These are phyloP conservation scores for Epinephelus lanceolatus DNA, from an alignment of 2,113 vertebrate genomes.

Conservation along the genomic window DNA sequence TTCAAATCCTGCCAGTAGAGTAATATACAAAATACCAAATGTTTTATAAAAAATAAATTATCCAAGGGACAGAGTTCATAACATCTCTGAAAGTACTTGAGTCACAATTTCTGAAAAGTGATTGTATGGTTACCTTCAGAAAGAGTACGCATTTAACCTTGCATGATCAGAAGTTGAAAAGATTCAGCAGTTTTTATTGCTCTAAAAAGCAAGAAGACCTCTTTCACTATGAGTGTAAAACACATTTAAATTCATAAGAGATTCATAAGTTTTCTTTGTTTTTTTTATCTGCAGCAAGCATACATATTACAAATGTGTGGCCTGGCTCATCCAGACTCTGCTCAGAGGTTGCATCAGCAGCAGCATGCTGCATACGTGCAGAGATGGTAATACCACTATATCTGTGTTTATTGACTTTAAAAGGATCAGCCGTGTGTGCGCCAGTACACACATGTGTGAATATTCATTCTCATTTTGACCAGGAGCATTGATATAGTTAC, in stretches of 20 bases:
- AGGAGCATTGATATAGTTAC: conserved; percentile 78
- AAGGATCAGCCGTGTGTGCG: conserved; percentile 49
- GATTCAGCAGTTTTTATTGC: conserved; percentile 14
- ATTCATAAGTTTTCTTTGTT: conserved; percentile 7
- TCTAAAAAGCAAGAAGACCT: conserved; percentile 4
- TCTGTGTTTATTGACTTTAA: conserved; percentile 65
- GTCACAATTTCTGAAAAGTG: background rate
- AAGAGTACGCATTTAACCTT: conserved; percentile 1
- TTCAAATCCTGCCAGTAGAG: background rate
- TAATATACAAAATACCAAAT: background rate
- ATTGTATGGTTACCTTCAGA: background rate
- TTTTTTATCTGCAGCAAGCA: conserved; percentile 22
- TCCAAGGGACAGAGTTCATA: background rate
- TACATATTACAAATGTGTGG: conserved; percentile 30
- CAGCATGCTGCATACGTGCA: conserved; percentile 20
- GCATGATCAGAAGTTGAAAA: conserved; percentile 31
- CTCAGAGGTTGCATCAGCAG: conserved; percentile 67
- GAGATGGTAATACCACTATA: conserved; percentile 39
- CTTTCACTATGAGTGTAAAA: conserved; percentile 8
- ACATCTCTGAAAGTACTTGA: background rate
- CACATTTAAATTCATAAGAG: conserved; percentile 24
- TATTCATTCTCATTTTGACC: conserved; percentile 84
- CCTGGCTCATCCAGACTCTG: conserved; percentile 39
- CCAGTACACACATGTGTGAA: conserved; percentile 69
- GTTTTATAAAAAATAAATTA: background rate